Percentiles rank a stretch among this genome's conserved stretches.
phyloP scores from a whole-genome alignment of 2,113 vertebrate species.

The rabbit (Oryctolagus cuniculus) region DNA sequence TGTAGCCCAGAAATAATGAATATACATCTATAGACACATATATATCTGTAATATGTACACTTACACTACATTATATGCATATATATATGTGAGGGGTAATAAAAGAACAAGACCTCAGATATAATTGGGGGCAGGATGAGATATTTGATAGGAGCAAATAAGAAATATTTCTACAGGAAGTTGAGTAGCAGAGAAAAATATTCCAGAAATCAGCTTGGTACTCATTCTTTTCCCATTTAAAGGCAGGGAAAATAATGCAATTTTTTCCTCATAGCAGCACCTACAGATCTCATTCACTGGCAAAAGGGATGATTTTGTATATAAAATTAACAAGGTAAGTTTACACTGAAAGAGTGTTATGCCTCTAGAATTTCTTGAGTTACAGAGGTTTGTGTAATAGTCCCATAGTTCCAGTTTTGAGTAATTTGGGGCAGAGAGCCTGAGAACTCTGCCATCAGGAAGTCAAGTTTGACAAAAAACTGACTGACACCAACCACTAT shows the following conservation, averaged over 20 bases:
- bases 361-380: not conserved
- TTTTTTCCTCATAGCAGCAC: constrained; percentile 44
- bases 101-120: constrained; percentile 19
- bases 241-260: not conserved
- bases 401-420: not conserved
- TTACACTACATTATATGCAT: not conserved
- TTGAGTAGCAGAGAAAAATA: constrained; percentile 16
- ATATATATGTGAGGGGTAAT: not conserved
- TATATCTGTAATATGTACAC: not conserved
- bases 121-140: not conserved
- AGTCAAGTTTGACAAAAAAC: not conserved
- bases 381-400: not conserved
- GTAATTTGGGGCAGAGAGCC: constrained; percentile 16
- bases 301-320: constrained; percentile 43
- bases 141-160: constrained; percentile 16
- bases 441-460: not conserved
- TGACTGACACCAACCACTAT: not conserved
- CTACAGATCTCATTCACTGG: not conserved
- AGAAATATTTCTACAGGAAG: constrained; percentile 31
- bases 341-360: not conserved
- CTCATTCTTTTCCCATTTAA: constrained; percentile 18
- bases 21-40: not conserved
- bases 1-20: not conserved
- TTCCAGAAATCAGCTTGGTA: constrained; percentile 43
- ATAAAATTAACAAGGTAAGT: constrained; percentile 44